Evolutionary conservation across 53 echinoderm and acorn worm genomes (phyloP).

Genomic region (Stichopus horrens): DNA sequence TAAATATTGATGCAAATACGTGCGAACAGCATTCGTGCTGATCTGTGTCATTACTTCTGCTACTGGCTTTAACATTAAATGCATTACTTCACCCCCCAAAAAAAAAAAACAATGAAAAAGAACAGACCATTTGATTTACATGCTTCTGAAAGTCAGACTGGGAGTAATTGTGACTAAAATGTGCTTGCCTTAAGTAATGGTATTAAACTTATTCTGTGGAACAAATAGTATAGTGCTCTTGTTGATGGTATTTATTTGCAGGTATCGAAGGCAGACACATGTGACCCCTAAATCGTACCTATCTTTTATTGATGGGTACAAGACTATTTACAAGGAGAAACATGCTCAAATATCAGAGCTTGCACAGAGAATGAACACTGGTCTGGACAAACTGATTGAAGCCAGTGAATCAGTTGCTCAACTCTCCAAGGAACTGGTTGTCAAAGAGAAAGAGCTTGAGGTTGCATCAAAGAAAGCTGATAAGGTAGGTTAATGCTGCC

Average conservation of each 20-base stretch:
- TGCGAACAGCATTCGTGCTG: too few relatives aligned
- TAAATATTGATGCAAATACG: too few relatives aligned
- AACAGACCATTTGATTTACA: too few relatives aligned
- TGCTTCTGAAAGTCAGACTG: too few relatives aligned
- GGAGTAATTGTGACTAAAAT: too few relatives aligned
- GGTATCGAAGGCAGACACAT: slow-evolving; percentile 98
- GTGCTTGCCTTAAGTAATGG: too few relatives aligned
- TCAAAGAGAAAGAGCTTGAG: slow-evolving; percentile 96
- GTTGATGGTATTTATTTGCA: slow-evolving; percentile 7
- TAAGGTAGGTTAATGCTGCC: slow-evolving; percentile 56
- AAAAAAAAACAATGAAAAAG: too few relatives aligned
- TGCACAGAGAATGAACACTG: slow-evolving; percentile 94
- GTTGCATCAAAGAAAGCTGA: slow-evolving; percentile 92
- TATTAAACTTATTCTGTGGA: too few relatives aligned
- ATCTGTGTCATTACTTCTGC: too few relatives aligned
- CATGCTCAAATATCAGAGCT: slow-evolving; percentile 79
- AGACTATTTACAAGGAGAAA: slow-evolving; percentile 92
- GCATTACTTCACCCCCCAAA: too few relatives aligned
- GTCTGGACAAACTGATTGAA: slow-evolving; percentile 95
- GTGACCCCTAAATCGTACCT: slow-evolving; percentile 99
- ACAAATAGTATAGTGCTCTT: too few relatives aligned
- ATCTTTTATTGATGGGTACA: slow-evolving; percentile 97
- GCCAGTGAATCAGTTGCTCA: slow-evolving; percentile 94
- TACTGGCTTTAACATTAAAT: too few relatives aligned
- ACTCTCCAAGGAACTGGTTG: slow-evolving; percentile 79